Evolutionary conservation across 1,140 invertebrate genomes (phyloP).

Genomic region (Asobara japonica): DNA sequence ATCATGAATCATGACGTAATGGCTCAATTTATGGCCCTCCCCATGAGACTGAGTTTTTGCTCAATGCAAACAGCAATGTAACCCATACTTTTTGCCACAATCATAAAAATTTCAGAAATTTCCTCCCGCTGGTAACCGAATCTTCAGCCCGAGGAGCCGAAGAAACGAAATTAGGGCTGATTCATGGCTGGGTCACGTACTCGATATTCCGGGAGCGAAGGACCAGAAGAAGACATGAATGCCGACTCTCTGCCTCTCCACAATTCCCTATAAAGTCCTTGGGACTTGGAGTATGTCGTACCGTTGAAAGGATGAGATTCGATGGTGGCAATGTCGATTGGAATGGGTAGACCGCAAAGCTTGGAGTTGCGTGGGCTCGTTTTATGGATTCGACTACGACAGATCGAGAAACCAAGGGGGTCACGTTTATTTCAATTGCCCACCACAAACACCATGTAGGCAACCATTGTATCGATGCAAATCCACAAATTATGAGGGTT

Average conservation of each 20-base stretch:
- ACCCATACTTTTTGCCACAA: neutral
- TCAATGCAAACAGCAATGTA: neutral
- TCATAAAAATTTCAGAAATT: neutral
- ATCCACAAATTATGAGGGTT: too few relatives aligned
- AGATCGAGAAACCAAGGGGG: neutral
- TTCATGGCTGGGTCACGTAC: neutral
- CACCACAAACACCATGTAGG: too few relatives aligned
- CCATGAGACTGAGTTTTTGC: neutral
- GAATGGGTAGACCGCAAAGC: neutral
- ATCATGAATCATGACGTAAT: constrained; percentile 2
- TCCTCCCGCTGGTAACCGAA: neutral
- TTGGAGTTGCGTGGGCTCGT: neutral
- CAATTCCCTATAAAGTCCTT: constrained; percentile 14
- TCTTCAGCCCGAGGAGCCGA: neutral
- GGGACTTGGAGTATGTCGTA: neutral
- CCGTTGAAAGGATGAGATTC: neutral
- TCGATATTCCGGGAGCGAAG: neutral
- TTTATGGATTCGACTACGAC: neutral
- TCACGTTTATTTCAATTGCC: neutral
- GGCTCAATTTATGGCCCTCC: constrained; percentile 6
- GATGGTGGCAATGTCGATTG: neutral
- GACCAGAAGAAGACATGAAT: constrained; percentile 13
- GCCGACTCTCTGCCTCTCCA: neutral
- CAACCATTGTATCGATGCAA: too few relatives aligned
- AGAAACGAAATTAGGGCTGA: constrained; percentile 6